Evolutionary conservation across 2,888 invertebrate genomes (phyloP), one percentile per base, ranked within the genome.

Genomic region (Didymodactylos carnosus): DNA sequence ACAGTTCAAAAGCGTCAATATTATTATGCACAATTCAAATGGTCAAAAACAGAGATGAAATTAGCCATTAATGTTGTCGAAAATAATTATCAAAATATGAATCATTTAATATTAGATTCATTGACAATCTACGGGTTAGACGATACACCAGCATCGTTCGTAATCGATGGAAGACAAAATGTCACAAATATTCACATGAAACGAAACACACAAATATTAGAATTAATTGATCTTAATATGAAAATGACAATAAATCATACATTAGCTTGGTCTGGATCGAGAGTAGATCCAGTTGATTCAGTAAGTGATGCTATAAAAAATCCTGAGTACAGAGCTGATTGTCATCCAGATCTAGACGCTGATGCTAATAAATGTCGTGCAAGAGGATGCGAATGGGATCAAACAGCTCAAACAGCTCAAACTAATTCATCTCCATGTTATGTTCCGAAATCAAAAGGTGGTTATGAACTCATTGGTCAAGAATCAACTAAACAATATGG

Each of bases 381-480:
- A 23, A 75, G 75, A 23, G 76, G 75, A 13, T 77, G 77, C 39
- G 69, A 70, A 43, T 77, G 76, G 76, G 73, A 73, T 53, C 43
- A 25, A 39, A 40, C 46, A 25, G 16, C 35, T 25, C 16, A 16
- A 19, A 46, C 43, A 14, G 16, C 35, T 25, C 16, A 16, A 19
- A 46, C 43, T 11, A 72, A 72, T 70, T n/a, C 70, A 39, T 76
- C 77, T 6, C 73, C 70, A 72, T 74, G 74, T 35, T 27, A 39
- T n/a, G 27, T 74, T 40, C 71, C 74, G 11, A 39, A 5, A 29
- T 39, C 71, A n/a, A 62, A 62, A 41, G 53, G 74, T 39, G 74
- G 74, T 25, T 75, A 62, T 35, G 19, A 2, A 49, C n/a, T 62
- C 23, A 19, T 19, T 6, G 5, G 14, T 14, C 10, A n/a, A 10